These are phyloP conservation scores for Diplosoma virens DNA, from an alignment of 23 tunicate species.

Conservation along the genomic window DNA sequence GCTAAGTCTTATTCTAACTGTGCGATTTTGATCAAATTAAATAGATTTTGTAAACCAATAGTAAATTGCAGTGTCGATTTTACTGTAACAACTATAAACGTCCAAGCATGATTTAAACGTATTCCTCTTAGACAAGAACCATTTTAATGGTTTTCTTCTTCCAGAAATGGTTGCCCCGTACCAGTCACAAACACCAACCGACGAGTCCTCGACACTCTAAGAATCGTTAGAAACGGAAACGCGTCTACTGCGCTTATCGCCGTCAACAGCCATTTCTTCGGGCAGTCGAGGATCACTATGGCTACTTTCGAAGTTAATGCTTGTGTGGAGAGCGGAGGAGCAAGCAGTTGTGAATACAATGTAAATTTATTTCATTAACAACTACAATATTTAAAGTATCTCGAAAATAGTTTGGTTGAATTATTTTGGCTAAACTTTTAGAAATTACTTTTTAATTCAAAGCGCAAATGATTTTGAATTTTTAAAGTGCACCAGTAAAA, in stretches of 20 bases:
- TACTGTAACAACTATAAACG: too few species aligned
- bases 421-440: too few species aligned
- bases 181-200: not conserved
- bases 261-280: slow-evolving; percentile 25
- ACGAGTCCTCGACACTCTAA: slow-evolving; percentile 5
- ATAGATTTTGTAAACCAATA: too few species aligned
- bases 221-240: slow-evolving; percentile 5
- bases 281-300: slow-evolving; percentile 2
- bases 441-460: too few species aligned
- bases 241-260: slow-evolving; percentile 5
- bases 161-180: slow-evolving; percentile 6
- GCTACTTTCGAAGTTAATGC: slow-evolving; percentile 23
- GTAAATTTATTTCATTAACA: not conserved
- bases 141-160: not conserved
- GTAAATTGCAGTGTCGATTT: too few species aligned
- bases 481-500: too few species aligned
- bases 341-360: not conserved
- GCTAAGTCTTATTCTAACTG: too few species aligned
- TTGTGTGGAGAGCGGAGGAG: not conserved
- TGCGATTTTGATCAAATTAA: too few species aligned
- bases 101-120: too few species aligned
- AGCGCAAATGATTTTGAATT: too few species aligned
- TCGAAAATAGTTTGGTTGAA: too few species aligned
- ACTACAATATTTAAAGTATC: too few species aligned
- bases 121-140: not conserved